These are phyloP conservation scores for Tetramorium alpestre DNA, from an alignment of 1,140 invertebrate species.

Conservation along the genomic window DNA sequence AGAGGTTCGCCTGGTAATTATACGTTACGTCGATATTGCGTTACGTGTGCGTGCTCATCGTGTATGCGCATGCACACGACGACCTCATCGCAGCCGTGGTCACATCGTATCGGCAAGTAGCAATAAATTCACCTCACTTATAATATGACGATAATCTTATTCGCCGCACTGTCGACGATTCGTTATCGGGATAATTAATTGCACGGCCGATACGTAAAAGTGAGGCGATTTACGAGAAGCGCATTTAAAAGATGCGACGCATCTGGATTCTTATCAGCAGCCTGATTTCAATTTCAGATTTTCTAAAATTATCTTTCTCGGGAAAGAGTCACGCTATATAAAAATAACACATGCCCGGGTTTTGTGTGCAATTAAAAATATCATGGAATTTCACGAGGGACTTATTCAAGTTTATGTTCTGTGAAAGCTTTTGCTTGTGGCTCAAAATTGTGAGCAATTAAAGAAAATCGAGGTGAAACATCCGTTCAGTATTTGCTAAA, in stretches of 20 bases:
- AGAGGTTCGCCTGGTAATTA: constrained; percentile 71
- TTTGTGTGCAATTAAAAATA: not conserved
- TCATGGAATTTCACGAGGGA: not conserved
- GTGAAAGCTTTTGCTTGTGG: not conserved
- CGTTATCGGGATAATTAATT: constrained; percentile 50
- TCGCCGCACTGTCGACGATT: not conserved
- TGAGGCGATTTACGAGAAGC: not conserved
- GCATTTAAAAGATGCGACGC: not conserved
- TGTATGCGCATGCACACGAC: not conserved
- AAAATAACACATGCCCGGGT: not conserved
- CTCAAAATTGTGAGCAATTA: not conserved
- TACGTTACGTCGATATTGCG: constrained; percentile 72
- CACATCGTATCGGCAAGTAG: not conserved
- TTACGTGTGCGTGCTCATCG: constrained; percentile 66
- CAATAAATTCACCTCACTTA: constrained; percentile 14
- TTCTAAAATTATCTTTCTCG: not conserved
- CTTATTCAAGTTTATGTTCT: not conserved
- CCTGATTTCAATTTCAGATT: constrained; percentile 2
- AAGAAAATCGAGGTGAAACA: not conserved
- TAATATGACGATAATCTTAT: constrained; percentile 18
- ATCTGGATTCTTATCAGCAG: not conserved
- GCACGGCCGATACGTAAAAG: not conserved
- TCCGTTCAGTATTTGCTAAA: not conserved
- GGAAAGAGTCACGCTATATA: not conserved
- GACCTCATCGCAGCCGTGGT: not conserved